Conservation (phyloP, 2,113 vertebrate genomes). For the Neoarius graeffei region DNA sequence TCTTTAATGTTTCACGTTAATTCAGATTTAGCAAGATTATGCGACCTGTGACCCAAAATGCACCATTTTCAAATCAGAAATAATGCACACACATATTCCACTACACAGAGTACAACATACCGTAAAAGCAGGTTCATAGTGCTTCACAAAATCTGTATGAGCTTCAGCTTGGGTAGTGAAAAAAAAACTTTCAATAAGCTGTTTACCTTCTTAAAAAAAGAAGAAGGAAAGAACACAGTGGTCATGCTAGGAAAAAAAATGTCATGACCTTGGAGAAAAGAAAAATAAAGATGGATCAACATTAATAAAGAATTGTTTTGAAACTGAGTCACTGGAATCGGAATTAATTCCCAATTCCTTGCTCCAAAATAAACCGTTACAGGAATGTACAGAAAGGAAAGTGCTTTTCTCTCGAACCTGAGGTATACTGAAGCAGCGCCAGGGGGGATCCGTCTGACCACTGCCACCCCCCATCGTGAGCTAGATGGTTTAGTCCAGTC, state of each 20-base stretch:
- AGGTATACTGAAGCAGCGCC: constrained; percentile 79
- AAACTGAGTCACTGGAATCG: background rate
- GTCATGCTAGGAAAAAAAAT: background rate
- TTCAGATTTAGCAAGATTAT: background rate
- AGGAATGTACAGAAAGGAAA: constrained; percentile 1
- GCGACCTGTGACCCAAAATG: background rate
- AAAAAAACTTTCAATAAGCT: too few species aligned
- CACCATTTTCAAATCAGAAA: background rate
- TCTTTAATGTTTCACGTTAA: background rate
- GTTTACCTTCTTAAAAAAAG: background rate
- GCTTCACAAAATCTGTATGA: background rate
- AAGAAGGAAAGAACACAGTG: background rate
- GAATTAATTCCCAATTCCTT: background rate
- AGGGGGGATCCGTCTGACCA: constrained; percentile 88
- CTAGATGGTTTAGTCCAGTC: constrained; percentile 86
- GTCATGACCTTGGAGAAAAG: background rate
- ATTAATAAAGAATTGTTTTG: background rate
- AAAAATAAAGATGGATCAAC: background rate
- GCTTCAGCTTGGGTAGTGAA: background rate
- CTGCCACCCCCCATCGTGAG: constrained; percentile 82
- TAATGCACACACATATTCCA: background rate
- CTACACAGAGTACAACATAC: background rate
- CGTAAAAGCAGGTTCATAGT: background rate
- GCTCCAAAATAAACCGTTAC: background rate
- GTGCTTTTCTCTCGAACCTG: constrained; percentile 69